Evolutionary conservation across 2,113 vertebrate species (phyloP), one percentile per base, ranked within the genome.

Genomic region (Zapornia atra): DNA sequence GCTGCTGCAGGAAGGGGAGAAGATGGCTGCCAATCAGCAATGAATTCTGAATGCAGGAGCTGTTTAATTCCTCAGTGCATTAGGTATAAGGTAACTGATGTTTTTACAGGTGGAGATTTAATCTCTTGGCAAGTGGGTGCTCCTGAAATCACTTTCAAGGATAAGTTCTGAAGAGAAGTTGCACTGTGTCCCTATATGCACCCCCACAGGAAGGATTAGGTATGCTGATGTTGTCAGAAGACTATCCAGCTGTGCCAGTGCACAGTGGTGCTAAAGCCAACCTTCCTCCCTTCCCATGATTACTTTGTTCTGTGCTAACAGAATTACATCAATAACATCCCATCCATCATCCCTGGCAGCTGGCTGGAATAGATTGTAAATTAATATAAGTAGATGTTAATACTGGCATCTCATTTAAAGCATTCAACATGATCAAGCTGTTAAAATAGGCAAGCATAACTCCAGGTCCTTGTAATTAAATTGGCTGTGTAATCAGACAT

Each of bases 371-470:
- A 4, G 51, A 15, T 40, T 76, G 81, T 82, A 72, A 94, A 95
- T 90, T 87, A 93, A 77, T 76, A 73, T 19, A 91, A 93, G 68
- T 54, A 70, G 51, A 33, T 84, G 34, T 63, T 88, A 86, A 76
- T 68, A 21, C 16, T 78, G 68, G 48, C 38, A 38, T 66, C 40
- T 86, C 51, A 71, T 64, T 38, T 75, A 82, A 85, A 92, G 48
- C 8, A 36, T 60, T 60, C 16, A 33, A 13, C 15, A 24, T 33
- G 57, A 86, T 83, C 46, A 75, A 82, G 60, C 60, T 82, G 12
- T 80, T 93, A 69, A 73, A 69, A 60, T 10, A 73, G 60, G 46
- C 51, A 81, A 63, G 65, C 12, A 25, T 50, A 82, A 36, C 50
- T 95, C 40, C 26, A 60, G 66, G 53, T 92, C 34, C 46, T 75